Base-by-base conservation (phyloP, 2,888 invertebrate genomes). In the Phrixothrix hirtus region DNA sequence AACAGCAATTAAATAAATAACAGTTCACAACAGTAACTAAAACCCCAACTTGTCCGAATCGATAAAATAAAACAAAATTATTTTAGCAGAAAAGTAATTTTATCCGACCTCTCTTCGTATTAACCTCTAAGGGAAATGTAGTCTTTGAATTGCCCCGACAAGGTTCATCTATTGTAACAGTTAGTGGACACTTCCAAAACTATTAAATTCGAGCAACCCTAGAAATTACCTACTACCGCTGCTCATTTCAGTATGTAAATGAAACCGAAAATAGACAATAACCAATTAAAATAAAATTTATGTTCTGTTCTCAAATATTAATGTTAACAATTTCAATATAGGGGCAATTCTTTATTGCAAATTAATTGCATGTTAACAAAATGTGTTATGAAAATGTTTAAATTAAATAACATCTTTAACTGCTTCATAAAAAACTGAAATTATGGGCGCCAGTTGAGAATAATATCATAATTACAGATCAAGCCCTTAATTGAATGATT, bases 211-310 rank as follows among this genome's bases (percentile, higher is more conserved):
- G 30, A 42, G 35, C 49, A 37, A 37, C 42, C 42, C 35, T 31
- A 29, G 43, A 49, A 49, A 49, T 42, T 49, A 49, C 42, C 43
- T 48, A 49, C 43, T 27, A 37, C 43, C 39, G 37, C 49, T 31
- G 49, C 31, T 32, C 49, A 49, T 43, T 43, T 32, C 34, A 21
- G 47, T 41, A 48, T 48, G 48, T 34, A 49, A 49, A 49, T 49
- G 42, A 43, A 43, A 49, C 43, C 48, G 48, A 31, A 27, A 45
- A 36, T 27, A 25, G 21, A 16, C 17, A 36, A 29, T 27, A 13
- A 10, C 37, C 21, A 45, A 21, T 13, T 12, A 37, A 30, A 37
- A 43, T 35, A 27, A 14, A 43, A 45, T n/a, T 41, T 31, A 31
- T 17, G 29, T 30, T 16, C 30, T 5, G n/a, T n/a, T n/a, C n/a